Percentiles rank a stretch among this genome's conserved stretches.
These are phyloP conservation scores for Apocrypta bakeri DNA, from an alignment of 1,140 invertebrate genomes.

Conservation along the genomic window DNA sequence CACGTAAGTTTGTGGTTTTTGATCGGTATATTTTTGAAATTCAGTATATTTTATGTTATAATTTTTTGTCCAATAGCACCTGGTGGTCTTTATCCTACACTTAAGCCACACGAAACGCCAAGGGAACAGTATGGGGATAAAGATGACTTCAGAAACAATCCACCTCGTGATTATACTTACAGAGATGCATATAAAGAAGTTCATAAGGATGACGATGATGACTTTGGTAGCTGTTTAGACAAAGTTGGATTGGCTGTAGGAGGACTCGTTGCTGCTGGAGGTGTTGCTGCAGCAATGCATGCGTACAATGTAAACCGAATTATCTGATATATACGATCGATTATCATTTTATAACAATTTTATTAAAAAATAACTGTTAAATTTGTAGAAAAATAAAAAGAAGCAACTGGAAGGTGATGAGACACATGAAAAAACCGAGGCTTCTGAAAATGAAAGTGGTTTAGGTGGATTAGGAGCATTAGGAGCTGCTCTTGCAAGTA, in stretches of 20 bases:
- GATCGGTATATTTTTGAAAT: neutral
- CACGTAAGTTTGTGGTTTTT: constrained; percentile 62
- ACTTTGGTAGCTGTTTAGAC: constrained; percentile 63
- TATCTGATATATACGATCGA: too few species aligned
- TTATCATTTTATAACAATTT: neutral
- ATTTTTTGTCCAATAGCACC: constrained; percentile 55
- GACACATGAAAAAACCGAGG: constrained; percentile 64
- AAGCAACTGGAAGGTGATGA: constrained; percentile 57
- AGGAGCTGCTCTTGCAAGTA: constrained; percentile 68
- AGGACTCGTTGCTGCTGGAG: constrained; percentile 70
- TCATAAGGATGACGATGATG: constrained; percentile 63
- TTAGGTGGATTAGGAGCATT: constrained; percentile 66
- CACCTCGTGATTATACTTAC: constrained; percentile 50
- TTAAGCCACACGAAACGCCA: constrained; percentile 57
- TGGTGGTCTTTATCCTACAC: constrained; percentile 66
- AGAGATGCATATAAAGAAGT: constrained; percentile 57
- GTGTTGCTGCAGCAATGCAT: constrained; percentile 68
- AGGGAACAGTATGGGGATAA: constrained; percentile 46
- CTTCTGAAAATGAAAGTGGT: constrained; percentile 65
- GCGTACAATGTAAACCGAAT: constrained; percentile 62
- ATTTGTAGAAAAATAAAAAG: constrained; percentile 64
- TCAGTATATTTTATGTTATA: constrained; percentile 12
- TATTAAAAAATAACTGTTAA: constrained; percentile 33
- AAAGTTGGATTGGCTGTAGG: constrained; percentile 70
- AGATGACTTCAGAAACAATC: constrained; percentile 53